Conservation (phyloP, 2,888 invertebrate genomes). For the Andrena bicolor region DNA sequence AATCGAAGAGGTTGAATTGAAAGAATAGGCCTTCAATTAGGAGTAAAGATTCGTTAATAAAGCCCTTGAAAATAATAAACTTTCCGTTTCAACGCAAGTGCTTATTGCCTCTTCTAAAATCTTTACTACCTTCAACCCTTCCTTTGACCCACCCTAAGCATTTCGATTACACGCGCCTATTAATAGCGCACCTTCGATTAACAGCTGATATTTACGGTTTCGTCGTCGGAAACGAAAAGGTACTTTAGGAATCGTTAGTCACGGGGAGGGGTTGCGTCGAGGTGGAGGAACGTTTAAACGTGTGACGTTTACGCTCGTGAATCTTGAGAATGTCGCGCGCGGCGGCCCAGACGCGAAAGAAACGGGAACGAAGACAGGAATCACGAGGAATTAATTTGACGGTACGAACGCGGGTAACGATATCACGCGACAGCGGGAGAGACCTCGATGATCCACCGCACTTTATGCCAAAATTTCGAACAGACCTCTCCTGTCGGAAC, state of each 20-base stretch:
- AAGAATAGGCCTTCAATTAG: no score
- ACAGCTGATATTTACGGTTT: background rate
- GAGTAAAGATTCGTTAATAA: no score
- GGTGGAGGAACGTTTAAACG: background rate
- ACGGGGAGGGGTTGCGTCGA: background rate
- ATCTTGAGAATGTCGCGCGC: background rate
- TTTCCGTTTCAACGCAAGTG: background rate
- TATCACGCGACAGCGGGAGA: conserved; percentile 14
- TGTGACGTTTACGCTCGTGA: conserved; percentile 28
- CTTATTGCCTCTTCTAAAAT: background rate
- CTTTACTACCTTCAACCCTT: background rate
- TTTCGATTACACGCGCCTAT: background rate
- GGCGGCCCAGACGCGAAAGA: conserved; percentile 21
- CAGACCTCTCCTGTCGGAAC: conserved; percentile 1
- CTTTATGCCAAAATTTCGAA: conserved; percentile 44
- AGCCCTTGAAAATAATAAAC: no score
- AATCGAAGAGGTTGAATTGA: no score
- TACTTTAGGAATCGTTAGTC: background rate
- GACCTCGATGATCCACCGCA: conserved; percentile 18
- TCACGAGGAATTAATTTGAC: conserved; percentile 51
- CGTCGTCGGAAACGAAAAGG: background rate
- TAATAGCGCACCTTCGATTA: background rate
- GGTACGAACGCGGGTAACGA: conserved; percentile 41
- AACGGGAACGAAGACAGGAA: conserved; percentile 17
- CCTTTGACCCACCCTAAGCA: background rate